Percentiles rank a stretch among this genome's conserved stretches.
Conservation (phyloP, 2,888 invertebrate genomes). For the Tachina lurida region DNA sequence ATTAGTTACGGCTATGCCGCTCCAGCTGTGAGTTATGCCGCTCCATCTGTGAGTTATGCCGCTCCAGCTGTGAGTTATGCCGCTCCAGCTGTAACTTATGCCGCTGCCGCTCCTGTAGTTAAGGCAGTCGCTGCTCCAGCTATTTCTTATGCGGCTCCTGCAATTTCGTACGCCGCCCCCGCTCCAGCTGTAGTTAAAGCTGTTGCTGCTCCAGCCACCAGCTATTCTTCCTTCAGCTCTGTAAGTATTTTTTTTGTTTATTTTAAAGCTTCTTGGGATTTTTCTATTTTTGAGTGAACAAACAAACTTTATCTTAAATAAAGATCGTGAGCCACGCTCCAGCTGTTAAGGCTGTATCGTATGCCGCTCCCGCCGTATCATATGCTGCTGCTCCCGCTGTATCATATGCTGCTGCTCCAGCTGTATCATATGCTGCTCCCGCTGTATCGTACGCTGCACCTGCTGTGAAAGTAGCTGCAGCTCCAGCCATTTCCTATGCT, state of each 20-base stretch:
- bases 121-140: slow-evolving; percentile 56
- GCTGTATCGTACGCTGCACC: slow-evolving; percentile 70
- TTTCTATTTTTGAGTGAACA: neutral
- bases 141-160: slow-evolving; percentile 58
- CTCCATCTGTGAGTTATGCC: slow-evolving; percentile 75
- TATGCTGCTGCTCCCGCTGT: slow-evolving; percentile 71
- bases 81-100: slow-evolving; percentile 74
- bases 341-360: slow-evolving; percentile 67
- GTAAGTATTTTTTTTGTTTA: slow-evolving; percentile 73
- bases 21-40: slow-evolving; percentile 75
- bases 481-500: slow-evolving; percentile 67
- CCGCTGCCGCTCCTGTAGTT: slow-evolving; percentile 60
- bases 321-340: slow-evolving; percentile 69
- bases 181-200: slow-evolving; percentile 69
- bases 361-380: slow-evolving; percentile 59
- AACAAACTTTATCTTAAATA: neutral
- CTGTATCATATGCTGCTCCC: slow-evolving; percentile 68
- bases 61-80: slow-evolving; percentile 77
- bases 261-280: neutral
- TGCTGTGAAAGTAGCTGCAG: slow-evolving; percentile 45
- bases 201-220: slow-evolving; percentile 80
- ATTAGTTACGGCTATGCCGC: slow-evolving; percentile 73
- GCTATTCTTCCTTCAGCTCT: slow-evolving; percentile 85
- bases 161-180: slow-evolving; percentile 59
- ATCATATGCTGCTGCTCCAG: slow-evolving; percentile 68